These are phyloP conservation scores for Lepidocolaptes lacrymiger DNA, from an alignment of 2,797 vertebrate genomes.

Conservation along the genomic window DNA sequence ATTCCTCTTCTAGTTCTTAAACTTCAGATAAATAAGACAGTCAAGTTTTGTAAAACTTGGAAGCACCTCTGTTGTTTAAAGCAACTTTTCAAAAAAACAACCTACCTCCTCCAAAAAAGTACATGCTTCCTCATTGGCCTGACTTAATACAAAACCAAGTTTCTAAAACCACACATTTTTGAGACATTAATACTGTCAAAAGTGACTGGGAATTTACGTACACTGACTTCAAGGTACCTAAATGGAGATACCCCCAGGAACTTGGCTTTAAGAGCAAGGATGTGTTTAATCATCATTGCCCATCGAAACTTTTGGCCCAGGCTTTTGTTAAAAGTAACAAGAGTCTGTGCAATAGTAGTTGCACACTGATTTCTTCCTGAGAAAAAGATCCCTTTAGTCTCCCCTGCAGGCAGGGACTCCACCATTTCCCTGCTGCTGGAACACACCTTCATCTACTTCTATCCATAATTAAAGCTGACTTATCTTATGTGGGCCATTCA, in stretches of 20 bases:
- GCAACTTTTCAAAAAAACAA: background rate
- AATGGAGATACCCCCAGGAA: background rate
- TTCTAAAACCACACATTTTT: background rate
- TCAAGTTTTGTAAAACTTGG: background rate
- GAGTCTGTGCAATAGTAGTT: background rate
- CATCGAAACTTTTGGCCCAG: background rate
- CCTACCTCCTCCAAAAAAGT: fast-evolving
- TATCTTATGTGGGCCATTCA: constrained; percentile 11
- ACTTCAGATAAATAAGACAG: background rate
- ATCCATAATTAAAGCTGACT: constrained; percentile 41
- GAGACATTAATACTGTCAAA: background rate
- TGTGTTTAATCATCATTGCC: background rate
- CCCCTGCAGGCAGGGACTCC: background rate
- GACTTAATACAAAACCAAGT: background rate
- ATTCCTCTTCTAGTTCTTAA: background rate
- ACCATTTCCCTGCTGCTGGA: background rate
- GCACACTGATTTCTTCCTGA: background rate
- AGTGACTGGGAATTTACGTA: background rate
- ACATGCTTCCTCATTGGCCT: background rate
- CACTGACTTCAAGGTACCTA: background rate
- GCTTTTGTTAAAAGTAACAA: background rate
- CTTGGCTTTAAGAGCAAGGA: background rate
- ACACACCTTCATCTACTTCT: constrained; percentile 3
- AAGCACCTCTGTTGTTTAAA: background rate
- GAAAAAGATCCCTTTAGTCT: background rate